Evolutionary conservation across 2,113 vertebrate genomes (phyloP), one percentile per base, ranked within the genome.

Genomic region (Otocyon megalotis): DNA sequence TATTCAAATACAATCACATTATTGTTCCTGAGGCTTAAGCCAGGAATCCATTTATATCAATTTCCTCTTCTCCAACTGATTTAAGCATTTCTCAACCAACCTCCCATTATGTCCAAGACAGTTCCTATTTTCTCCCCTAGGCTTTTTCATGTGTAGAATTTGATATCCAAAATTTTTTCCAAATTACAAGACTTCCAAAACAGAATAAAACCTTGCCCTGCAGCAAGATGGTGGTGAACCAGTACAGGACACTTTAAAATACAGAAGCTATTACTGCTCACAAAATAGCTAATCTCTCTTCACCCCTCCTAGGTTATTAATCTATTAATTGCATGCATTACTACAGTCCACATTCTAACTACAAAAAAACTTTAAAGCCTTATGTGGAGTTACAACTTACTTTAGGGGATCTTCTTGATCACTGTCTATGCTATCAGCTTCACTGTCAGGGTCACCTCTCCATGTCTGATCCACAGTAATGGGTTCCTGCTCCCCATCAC

Each of bases 331-430:
- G 58, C 84, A 92, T 54, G 48, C 74, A 85, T 72, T 24, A 77
- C 92, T 80, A 84, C n/a, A 96, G 37, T 77, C 65, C 94, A 96
- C 60, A 82, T 32, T n/a, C 56, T 93, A 92, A 87, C 93, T 94
- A 93, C 15, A 74, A 24, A 53, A 88, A 87, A 79, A 95, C 26
- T 54, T 67, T 90, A 93, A 96, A 63, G n/a, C 43, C 43, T 85
- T 90, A 81, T 69, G 63, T 94, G 94, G 90, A 97, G 95, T 93
- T 58, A 88, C 37, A 60, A 97, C 99, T 98, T 98, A 99, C 99
- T 99, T 99, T 5, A 99, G 97, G 85, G 99, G 99, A 94, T 99
- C 99, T 97, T 99, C 99, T 69, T 99, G 99, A 98, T 99, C 99
- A 48, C 99, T 99, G 97, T 99, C 99, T 2, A 99, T 98, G 97